These are phyloP conservation scores for Saccostrea echinata DNA, from an alignment of 1,140 invertebrate genomes.

Conservation along the genomic window DNA sequence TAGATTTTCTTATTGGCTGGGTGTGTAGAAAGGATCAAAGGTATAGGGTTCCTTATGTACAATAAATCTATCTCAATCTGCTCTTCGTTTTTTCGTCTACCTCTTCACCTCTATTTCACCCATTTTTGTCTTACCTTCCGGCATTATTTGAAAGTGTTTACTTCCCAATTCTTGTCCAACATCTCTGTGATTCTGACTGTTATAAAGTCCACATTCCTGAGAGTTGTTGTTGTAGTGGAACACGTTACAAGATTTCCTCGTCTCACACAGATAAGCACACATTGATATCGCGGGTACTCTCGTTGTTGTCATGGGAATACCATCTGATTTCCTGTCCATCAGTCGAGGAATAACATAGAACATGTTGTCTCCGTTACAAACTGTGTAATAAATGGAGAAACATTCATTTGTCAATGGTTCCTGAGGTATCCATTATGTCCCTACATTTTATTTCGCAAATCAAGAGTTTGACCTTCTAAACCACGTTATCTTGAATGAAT, in stretches of 20 bases:
- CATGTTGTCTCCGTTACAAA: neutral
- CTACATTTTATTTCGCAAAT: too few relatives aligned
- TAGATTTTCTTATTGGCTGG: too few relatives aligned
- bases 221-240: neutral
- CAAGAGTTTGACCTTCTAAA: too few relatives aligned
- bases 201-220: neutral
- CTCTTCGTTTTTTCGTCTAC: too few relatives aligned
- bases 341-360: neutral
- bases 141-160: neutral
- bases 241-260: neutral
- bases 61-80: too few relatives aligned
- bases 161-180: neutral
- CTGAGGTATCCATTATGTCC: too few relatives aligned
- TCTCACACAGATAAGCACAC: neutral
- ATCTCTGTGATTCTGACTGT: neutral
- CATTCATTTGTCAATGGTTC: too few relatives aligned
- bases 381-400: neutral
- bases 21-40: too few relatives aligned
- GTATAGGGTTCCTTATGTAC: too few relatives aligned
- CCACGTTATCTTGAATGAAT: too few relatives aligned
- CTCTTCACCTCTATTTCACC: too few relatives aligned
- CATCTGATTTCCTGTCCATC: neutral
- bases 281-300: neutral
- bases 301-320: neutral
- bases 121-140: neutral